Conservation (phyloP, 2,797 vertebrate species). For the Oryzias sinensis region DNA sequence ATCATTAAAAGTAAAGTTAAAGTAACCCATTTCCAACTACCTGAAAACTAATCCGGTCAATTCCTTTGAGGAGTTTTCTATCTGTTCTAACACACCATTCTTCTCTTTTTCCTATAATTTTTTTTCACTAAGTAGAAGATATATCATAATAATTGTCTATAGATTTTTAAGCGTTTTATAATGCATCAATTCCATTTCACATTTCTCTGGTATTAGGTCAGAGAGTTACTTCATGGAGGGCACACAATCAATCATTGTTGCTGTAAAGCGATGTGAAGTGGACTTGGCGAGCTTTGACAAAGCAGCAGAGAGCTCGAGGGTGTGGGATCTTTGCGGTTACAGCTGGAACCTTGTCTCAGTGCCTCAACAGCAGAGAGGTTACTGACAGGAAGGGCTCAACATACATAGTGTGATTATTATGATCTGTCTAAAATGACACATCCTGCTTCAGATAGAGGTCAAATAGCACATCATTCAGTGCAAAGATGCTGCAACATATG, state of each 20-base stretch:
- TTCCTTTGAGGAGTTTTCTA: slow-evolving; percentile 22
- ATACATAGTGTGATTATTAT: slow-evolving; percentile 55
- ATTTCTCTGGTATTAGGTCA: slow-evolving; percentile 18
- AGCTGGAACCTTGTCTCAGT: slow-evolving; percentile 27
- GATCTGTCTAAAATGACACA: slow-evolving; percentile 32
- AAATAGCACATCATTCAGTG: slow-evolving; percentile 24
- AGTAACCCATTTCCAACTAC: slow-evolving; percentile 34
- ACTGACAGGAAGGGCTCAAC: slow-evolving; percentile 47
- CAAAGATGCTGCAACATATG: slow-evolving; percentile 18
- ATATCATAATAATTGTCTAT: slow-evolving; percentile 11
- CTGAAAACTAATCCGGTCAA: slow-evolving; percentile 29
- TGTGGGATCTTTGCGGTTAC: slow-evolving; percentile 31
- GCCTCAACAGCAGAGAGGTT: slow-evolving; percentile 38
- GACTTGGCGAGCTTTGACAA: slow-evolving; percentile 42
- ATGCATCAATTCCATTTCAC: slow-evolving; percentile 17
- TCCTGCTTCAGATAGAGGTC: slow-evolving; percentile 22
- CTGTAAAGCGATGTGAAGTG: slow-evolving; percentile 32
- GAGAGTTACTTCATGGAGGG: slow-evolving; percentile 47
- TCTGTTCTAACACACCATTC: slow-evolving; percentile 5
- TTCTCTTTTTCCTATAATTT: slow-evolving; percentile 3
- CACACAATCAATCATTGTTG: slow-evolving; percentile 55
- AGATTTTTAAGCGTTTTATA: slow-evolving; percentile 11
- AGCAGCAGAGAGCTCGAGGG: slow-evolving; percentile 37
- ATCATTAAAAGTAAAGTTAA: slow-evolving; percentile 43
- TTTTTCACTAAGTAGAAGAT: slow-evolving; percentile 13